Base-by-base conservation (phyloP, 2,797 vertebrate species). In the Anabas testudineus region DNA sequence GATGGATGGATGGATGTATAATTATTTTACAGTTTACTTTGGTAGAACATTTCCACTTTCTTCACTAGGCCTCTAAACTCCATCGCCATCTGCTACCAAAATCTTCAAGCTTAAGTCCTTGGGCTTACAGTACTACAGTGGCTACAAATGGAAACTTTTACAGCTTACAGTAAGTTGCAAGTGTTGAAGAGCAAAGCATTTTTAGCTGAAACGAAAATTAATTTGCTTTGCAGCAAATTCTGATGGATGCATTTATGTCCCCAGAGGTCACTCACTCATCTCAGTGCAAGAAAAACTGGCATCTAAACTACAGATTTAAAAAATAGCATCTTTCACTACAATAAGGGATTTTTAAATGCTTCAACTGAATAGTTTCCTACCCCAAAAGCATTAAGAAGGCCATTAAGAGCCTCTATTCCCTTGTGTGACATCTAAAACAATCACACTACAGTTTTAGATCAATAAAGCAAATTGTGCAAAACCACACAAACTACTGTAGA, bases 361-460 rank as follows among this genome's bases (percentile, higher is more conserved):
- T 36, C 7, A 68, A 47, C 3, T 55, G 73, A 78, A 77, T 37
- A 47, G 68, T 46, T 42, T 76, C 49, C 26, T 7, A 43, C 70
- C 43, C 30, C n/a, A 66, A 54, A 84, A 66, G 52, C 55, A 58
- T 34, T 13, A 19, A 76, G 15, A 49, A 68, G 32, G 21, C 52
- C 14, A 41, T 43, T 55, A 62, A 30, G 19, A 67, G 67, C 54
- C 53, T 73, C 37, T 56, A 21, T 21, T 75, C 59, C 59, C 36
- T 28, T 13, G 39, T 0, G 45, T 32, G 37, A 73, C 46, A 80
- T 85, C 63, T 71, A 84, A 82, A 49, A 34, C 51, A 57, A 61
- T 45, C 68, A 51, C 39, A 47, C 45, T 52, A 49, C 47, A 59
- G 30, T 77, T 81, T 74, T 63, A 82, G 60, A 87, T 80, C 67